These are phyloP conservation scores for Rhizoglyphus robini DNA, from an alignment of 1,140 invertebrate genomes.

Conservation along the genomic window DNA sequence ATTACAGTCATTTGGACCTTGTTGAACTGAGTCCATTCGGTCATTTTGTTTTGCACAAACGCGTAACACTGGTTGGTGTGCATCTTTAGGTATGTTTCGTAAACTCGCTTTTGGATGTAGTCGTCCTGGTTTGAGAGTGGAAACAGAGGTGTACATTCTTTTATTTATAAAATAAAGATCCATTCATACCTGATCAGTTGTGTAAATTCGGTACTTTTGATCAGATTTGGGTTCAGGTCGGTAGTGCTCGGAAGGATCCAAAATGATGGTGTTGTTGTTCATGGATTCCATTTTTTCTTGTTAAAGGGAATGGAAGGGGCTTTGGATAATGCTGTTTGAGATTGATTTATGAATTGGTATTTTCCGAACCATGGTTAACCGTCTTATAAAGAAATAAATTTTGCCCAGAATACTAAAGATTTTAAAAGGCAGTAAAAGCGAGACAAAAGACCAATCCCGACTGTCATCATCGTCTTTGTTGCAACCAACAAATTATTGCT, in stretches of 20 bases:
- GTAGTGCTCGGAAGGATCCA: constrained; percentile 53
- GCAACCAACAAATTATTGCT: no score
- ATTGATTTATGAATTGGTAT: no score
- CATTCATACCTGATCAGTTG: constrained; percentile 41
- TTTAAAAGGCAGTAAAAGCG: no score
- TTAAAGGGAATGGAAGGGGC: no score
- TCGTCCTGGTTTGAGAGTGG: constrained; percentile 37
- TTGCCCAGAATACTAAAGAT: no score
- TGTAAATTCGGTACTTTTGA: constrained; percentile 55
- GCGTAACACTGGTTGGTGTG: constrained; percentile 71
- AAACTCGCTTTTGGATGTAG: constrained; percentile 62
- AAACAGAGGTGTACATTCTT: no score
- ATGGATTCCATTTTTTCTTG: neutral
- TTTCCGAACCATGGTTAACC: no score
- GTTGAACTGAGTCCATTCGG: constrained; percentile 68
- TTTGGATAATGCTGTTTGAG: no score
- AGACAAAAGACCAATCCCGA: no score
- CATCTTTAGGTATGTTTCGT: constrained; percentile 66
- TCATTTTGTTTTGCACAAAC: constrained; percentile 40
- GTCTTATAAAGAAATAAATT: no score
- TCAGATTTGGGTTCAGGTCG: constrained; percentile 48
- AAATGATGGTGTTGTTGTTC: neutral
- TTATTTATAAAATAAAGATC: neutral
- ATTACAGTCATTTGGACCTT: constrained; percentile 66
- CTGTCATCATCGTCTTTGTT: no score